Conservation (phyloP, 2,797 vertebrate species). For the Sebastes paucispinis region DNA sequence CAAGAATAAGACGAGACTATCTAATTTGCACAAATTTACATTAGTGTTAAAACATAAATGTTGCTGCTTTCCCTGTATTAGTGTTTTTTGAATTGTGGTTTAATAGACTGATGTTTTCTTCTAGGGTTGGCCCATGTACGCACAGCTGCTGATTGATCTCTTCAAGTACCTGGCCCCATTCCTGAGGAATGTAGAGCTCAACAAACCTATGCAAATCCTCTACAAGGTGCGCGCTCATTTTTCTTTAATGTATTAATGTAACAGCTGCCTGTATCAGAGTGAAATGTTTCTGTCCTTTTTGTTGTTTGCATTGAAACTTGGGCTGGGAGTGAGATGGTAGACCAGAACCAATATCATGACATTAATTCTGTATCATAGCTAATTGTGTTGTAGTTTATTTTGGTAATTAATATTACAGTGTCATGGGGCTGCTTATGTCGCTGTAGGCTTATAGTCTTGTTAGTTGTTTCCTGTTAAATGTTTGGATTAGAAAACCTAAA, state of each 20-base stretch:
- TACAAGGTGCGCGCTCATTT: constrained; percentile 88
- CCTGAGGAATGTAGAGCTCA: constrained; percentile 98
- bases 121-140: constrained; percentile 99
- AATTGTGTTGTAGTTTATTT: neutral
- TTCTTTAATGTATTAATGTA: neutral
- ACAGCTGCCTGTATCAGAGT: neutral
- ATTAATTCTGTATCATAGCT: neutral
- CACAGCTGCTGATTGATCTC: constrained; percentile 96
- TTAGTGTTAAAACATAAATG: neutral
- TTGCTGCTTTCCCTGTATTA: neutral
- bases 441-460: too few species aligned
- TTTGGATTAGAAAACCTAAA: neutral
- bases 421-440: too few species aligned
- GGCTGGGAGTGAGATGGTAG: neutral
- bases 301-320: neutral
- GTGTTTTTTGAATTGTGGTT: neutral
- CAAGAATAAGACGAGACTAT: neutral
- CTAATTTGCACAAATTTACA: neutral
- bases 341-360: neutral
- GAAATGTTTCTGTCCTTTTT: neutral
- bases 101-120: neutral
- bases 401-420: neutral
- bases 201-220: constrained; percentile 99
- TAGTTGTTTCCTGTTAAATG: neutral
- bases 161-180: constrained; percentile 99